Evolutionary conservation across 2,113 vertebrate genomes (phyloP).

Genomic region (Setophaga petechia): DNA sequence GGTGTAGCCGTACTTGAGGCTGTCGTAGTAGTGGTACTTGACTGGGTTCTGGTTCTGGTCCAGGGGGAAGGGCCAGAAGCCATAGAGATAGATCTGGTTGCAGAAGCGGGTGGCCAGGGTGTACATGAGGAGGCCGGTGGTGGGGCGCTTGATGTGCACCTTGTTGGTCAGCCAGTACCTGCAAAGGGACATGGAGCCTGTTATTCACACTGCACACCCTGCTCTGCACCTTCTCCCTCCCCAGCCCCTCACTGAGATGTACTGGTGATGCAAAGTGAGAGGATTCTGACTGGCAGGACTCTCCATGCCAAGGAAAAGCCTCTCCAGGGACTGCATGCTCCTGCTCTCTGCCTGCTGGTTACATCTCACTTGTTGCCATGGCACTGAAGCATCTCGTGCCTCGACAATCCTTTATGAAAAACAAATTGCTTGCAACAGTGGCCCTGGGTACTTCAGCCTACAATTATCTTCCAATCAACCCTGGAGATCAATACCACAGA

Average conservation of each 20-base stretch:
- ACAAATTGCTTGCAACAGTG: constrained; percentile 40
- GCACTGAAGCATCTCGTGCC: constrained; percentile 42
- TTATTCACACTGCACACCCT: too few relatives aligned
- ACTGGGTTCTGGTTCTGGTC: constrained; percentile 85
- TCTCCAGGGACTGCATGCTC: constrained; percentile 15
- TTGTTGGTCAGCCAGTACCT: constrained; percentile 98
- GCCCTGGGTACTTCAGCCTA: constrained; percentile 49
- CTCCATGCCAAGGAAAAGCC: constrained; percentile 39
- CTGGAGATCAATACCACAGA: constrained; percentile 38
- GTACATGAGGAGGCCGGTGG: constrained; percentile 96
- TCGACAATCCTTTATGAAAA: constrained; percentile 46
- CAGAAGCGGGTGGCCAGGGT: constrained; percentile 96
- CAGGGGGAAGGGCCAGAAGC: constrained; percentile 93
- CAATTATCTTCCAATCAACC: constrained; percentile 56
- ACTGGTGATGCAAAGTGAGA: background rate
- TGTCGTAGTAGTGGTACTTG: constrained; percentile 97
- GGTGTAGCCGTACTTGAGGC: constrained; percentile 90
- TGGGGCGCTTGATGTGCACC: constrained; percentile 95
- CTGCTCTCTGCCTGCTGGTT: constrained; percentile 30
- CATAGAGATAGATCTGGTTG: constrained; percentile 92
- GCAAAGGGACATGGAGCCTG: background rate
- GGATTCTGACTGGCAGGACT: constrained; percentile 9
- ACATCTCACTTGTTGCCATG: constrained; percentile 61
- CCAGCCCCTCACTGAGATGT: background rate
- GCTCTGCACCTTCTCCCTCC: too few relatives aligned